Evolutionary conservation across 1,140 invertebrate genomes (phyloP), one percentile per base, ranked within the genome.

Genomic region (Ridgeia piscesae): DNA sequence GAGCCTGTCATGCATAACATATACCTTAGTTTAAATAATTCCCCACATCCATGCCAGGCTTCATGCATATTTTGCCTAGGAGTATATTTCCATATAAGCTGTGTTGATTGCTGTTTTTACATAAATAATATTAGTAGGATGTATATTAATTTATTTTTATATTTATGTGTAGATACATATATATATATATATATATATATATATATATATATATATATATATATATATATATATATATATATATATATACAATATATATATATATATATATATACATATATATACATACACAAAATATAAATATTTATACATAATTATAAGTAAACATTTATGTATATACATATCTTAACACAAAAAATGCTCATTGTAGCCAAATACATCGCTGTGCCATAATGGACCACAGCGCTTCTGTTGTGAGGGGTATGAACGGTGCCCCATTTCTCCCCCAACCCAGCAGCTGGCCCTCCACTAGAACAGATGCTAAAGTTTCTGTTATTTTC

Each of bases 401-500:
- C 58, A 77, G 0, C 27, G 17, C 58, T 77, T 77, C 8, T 77
- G 27, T 77, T 77, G 58, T 77, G 58, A 17, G 58, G 58, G 17
- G 58, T 77, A 77, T 77, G 58, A 77, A 17, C 27, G 58, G 58
- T 21, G 58, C 58, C 58, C 58, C 58, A 42, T 42, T 42, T 77
- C 58, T 31, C 27, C 58, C 17, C 58, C 58, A 77, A 17, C 58
- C 58, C 58, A 9, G 27, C 27, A 77, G 58, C 58, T 50, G 48
- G 8, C 48, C 48, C 21, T 21, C 48, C 0, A 50, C 48, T 21
- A 77, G 17, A 77, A 77, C 58, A 77, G 58, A 21, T 77, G 58
- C 58, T 77, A 77, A 77, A 77, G 58, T 77, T 90, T 90, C 14
- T 90, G 89, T 90, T 33, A 34, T 92, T 89, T 92, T 92, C 50